Evolutionary conservation across 1,140 invertebrate species (phyloP).

Genomic region (Brachionus rubens): DNA sequence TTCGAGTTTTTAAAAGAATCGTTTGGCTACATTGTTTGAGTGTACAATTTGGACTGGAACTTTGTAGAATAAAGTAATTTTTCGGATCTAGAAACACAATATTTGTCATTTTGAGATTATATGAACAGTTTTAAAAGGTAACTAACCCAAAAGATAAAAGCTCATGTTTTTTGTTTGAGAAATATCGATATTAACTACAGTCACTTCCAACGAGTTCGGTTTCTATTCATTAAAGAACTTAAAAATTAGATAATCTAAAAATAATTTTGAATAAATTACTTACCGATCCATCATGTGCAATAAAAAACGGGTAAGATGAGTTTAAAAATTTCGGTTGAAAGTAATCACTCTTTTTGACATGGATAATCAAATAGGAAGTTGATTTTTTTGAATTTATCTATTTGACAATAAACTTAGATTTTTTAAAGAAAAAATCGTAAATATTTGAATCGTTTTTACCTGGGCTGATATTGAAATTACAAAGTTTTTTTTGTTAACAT

Average conservation of each 20-base stretch:
- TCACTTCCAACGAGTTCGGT: neutral
- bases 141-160: neutral
- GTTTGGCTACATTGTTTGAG: neutral
- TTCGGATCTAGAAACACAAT: no score
- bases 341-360: neutral
- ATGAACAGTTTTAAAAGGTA: no score
- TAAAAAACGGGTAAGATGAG: neutral
- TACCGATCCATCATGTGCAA: neutral
- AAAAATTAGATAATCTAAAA: neutral
- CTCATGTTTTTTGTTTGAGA: neutral
- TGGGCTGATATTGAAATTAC: neutral
- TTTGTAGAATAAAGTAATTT: neutral
- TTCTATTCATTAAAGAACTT: neutral
- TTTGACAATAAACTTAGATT: no score
- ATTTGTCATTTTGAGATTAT: no score
- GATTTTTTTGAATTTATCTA: conserved; percentile 5
- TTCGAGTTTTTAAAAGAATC: neutral
- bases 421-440: no score
- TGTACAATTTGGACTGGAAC: neutral
- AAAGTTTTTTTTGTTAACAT: neutral
- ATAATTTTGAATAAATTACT: neutral
- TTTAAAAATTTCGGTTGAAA: conserved; percentile 18
- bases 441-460: no score
- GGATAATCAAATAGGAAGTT: conserved; percentile 4
- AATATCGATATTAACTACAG: neutral